Base-by-base conservation (phyloP, 2,113 vertebrate species). In the Anguilla rostrata region DNA sequence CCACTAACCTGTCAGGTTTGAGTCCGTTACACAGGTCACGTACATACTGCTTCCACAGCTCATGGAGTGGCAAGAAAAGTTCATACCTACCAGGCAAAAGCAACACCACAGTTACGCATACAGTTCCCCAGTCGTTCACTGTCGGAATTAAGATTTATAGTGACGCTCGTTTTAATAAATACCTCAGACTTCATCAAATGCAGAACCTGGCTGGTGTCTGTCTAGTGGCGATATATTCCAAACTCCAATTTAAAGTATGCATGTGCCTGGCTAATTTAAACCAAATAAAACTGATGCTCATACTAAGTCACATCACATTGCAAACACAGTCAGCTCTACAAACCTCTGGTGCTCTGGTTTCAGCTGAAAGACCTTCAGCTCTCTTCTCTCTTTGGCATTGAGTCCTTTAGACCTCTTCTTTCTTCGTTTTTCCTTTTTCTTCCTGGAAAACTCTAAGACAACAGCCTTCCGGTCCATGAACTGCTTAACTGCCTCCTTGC, bases 1-100 rank as follows among this genome's bases (percentile, higher is more conserved):
- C 60, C 43, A 92, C 96, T 90, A 93, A 99, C 98, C 93, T 87
- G 0, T 95, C 95, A 0, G 96, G 95, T 85, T 92, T 97, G 43
- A 99, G 91, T 0, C 97, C 97, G 0, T 94, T 92, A 84, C 98
- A 99, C 15, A 99, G 91, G 87, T 98, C 96, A 49, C 93, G 88
- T 75, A 99, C 95, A 60, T 99, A 99, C 39, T 97, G 96, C 34
- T 95, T 97, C 98, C 98, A 99, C 29, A 99, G 96, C 0, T 98
- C 91, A 4, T 99, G 97, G 0, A 99, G 93, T 0, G 98, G 98
- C 34, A 99, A 91, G 89, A 99, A 99, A 14, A 97, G 94, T 15
- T 94, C 82, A 5, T 99, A 99, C 9, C 98, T 99, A 84, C 14
- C 86, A 75, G 56, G 34, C 83, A 18, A 40, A 86, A 84, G 78